Evolutionary conservation across 2,113 vertebrate species (phyloP), one percentile per base, ranked within the genome.

Genomic region (Himantopus leucocephalus): DNA sequence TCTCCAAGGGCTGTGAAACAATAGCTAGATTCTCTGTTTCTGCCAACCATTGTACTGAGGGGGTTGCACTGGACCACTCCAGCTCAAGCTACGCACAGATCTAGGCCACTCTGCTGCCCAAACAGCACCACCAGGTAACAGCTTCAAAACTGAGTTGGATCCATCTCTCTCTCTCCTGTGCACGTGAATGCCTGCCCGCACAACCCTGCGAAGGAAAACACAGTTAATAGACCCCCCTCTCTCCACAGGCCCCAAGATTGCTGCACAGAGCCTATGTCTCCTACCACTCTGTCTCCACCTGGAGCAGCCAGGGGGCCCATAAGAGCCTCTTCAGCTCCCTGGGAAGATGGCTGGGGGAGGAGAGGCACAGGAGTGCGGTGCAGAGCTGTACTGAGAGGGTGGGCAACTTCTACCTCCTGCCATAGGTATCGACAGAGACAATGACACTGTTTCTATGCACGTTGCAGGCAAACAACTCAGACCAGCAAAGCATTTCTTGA

Each of bases 351-450:
- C 26, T 37, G 41, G 7, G 19, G 32, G 4, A 45, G 14, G 21
- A 4, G 2, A 34, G 29, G 73, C 52, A 43, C 35, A 21, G 50
- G 32, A 60, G 24, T 0, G 4, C 0, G 2, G 32, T 8, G 37
- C 59, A 77, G 48, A 74, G 52, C 27, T 30, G 22, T 35, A 8
- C 53, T 4, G 23, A 45, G 27, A 53, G 30, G 16, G 29, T 45
- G n/a, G 43, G 63, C 43, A 55, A n/a, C 88, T 67, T 29, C 63
- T n/a, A 30, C 30, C 26, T 35, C 26, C 45, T 5, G 5, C 7
- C 85, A 55, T 21, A 58, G 20, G 0, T 7, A 35, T 2, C 8
- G 9, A 6, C 26, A 53, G 59, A 50, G 47, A 19, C 0, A 0
- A 39, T 7, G 27, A 43, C 14, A 14, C 41, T 10, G 8, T 6